Percentiles rank a stretch among this genome's conserved stretches.
These are phyloP conservation scores for Masnerella sp. DNA, from an alignment of 2,888 invertebrate species.

Conservation along the genomic window DNA sequence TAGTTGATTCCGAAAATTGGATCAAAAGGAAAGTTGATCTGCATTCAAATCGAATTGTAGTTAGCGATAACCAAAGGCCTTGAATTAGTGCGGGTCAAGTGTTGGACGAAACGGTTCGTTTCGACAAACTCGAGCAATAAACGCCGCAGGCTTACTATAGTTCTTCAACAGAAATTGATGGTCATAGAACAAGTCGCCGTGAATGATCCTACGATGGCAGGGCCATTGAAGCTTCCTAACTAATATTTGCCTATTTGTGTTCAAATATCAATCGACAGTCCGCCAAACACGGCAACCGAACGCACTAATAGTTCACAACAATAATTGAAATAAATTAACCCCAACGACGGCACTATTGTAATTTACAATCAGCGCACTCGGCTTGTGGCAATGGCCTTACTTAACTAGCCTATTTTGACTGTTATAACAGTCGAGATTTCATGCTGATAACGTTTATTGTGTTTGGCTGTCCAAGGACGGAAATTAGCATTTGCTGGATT, in stretches of 20 bases:
- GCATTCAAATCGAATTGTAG: conserved; percentile 6
- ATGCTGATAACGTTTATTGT: no score
- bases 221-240: conserved; percentile 30
- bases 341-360: not conserved
- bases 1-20: not conserved
- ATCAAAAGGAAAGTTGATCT: not conserved
- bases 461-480: no score
- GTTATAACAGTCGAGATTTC: no score
- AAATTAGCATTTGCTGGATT: no score
- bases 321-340: conserved; percentile 31
- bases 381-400: not conserved
- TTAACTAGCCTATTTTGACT: not conserved
- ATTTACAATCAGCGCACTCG: not conserved
- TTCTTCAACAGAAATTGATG: conserved; percentile 42
- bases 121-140: conserved; percentile 27
- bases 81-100: conserved; percentile 25
- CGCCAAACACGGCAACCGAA: not conserved
- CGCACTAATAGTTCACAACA: conserved; percentile 16
- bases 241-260: conserved; percentile 40
- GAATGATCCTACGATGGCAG: conserved; percentile 14
- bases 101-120: conserved; percentile 27
- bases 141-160: conserved; percentile 20
- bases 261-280: conserved; percentile 25
- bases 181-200: conserved; percentile 24
- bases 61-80: conserved; percentile 10